phyloP scores from a whole-genome alignment of 2,888 invertebrate genomes.

The Drosophila histrio region DNA sequence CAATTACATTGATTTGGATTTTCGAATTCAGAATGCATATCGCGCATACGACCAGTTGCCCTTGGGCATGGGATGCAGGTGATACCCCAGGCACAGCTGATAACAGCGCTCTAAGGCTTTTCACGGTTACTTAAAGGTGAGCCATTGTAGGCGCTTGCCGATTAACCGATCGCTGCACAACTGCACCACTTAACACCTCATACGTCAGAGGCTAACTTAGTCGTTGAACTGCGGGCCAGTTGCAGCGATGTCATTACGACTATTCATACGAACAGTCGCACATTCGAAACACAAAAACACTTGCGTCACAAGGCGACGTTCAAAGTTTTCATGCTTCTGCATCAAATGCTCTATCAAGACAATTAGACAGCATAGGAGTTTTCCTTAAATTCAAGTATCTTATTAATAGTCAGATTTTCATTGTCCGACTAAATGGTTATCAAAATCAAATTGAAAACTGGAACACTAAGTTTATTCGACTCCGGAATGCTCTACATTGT shows the following conservation, averaged over 20 bases:
- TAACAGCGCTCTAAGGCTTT: conserved; percentile 43
- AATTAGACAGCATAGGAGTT: neutral
- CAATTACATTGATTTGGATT: neutral
- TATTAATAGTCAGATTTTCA: too few relatives aligned
- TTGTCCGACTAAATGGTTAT: too few relatives aligned
- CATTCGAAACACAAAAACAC: conserved; percentile 20
- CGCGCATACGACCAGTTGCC: conserved; percentile 42
- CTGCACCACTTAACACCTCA: conserved; percentile 2
- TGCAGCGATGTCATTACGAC: conserved; percentile 5
- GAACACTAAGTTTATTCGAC: too few relatives aligned
- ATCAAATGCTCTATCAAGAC: neutral
- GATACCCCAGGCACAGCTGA: conserved; percentile 37
- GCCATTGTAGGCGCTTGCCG: conserved; percentile 11
- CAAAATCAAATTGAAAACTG: too few relatives aligned
- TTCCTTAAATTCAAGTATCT: neutral
- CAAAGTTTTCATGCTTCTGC: conserved; percentile 1
- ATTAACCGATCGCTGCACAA: conserved; percentile 1
- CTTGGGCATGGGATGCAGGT: conserved; percentile 41
- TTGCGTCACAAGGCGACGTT: conserved; percentile 33
- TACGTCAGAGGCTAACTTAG: conserved; percentile 31
- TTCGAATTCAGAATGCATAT: conserved; percentile 2
- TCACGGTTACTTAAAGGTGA: conserved; percentile 78
- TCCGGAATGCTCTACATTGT: too few relatives aligned
- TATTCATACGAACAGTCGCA: neutral
- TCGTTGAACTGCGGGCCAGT: conserved; percentile 26